phyloP scores from a whole-genome alignment of 2,113 vertebrate genomes.

The Nothoprocta pentlandii region DNA sequence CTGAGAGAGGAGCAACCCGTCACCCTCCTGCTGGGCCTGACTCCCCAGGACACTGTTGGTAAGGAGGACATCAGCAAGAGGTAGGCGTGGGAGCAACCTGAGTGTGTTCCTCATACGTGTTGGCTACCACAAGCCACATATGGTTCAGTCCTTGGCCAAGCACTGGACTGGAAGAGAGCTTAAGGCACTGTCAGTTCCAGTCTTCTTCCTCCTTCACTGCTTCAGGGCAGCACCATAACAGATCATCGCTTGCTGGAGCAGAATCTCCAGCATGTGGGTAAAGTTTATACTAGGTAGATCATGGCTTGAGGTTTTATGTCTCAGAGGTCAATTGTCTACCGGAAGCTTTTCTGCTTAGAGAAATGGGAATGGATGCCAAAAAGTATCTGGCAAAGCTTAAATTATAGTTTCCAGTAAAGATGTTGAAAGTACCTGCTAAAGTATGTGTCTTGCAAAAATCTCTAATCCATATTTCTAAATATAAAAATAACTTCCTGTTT shows the following conservation, averaged over 20 bases:
- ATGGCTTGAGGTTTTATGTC: neutral
- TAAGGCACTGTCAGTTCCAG: rapidly evolving
- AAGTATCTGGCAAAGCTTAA: slow-evolving; percentile 38
- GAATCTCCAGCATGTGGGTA: neutral
- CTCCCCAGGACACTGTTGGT: neutral
- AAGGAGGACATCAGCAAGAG: neutral
- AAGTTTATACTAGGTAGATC: neutral
- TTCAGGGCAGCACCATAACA: neutral
- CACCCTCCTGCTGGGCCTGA: neutral
- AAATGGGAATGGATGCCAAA: neutral
- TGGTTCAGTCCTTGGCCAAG: neutral
- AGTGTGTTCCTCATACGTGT: rapidly evolving
- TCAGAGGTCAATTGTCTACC: neutral
- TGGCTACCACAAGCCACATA: neutral
- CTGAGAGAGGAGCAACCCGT: neutral
- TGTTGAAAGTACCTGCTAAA: slow-evolving; percentile 48
- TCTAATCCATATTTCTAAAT: slow-evolving; percentile 74
- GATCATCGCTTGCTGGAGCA: neutral
- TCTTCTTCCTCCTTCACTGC: neutral
- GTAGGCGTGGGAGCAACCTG: neutral
- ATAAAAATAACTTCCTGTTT: slow-evolving; percentile 70
- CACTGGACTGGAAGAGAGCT: neutral
- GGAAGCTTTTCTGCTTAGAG: slow-evolving; percentile 2
- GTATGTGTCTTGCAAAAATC: slow-evolving; percentile 56
- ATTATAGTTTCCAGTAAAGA: slow-evolving; percentile 72